Evolutionary conservation across 1,140 invertebrate species (phyloP).

Genomic region (Agrypnia vestita): DNA sequence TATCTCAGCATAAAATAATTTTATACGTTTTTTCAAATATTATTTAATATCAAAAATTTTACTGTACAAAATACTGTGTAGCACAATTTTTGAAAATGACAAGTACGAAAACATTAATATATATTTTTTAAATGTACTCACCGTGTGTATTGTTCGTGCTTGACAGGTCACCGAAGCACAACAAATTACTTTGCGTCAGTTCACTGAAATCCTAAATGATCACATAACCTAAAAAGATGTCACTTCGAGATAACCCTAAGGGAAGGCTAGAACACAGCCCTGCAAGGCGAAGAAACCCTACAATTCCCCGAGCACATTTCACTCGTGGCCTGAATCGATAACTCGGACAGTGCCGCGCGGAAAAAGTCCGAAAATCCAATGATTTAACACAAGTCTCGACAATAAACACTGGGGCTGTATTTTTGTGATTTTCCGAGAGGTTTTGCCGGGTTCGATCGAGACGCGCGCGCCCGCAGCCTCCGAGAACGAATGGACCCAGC

Average conservation of each 20-base stretch:
- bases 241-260: conserved; percentile 9
- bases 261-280: not conserved
- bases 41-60: no score
- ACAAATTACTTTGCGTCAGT: not conserved
- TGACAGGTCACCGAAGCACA: no score
- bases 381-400: not conserved
- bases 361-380: not conserved
- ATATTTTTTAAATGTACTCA: no score
- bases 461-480: conserved; percentile 22
- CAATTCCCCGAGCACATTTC: not conserved
- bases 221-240: conserved; percentile 32
- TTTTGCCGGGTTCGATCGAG: conserved; percentile 7
- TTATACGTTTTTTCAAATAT: no score
- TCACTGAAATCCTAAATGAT: conserved; percentile 29
- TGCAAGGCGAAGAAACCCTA: not conserved
- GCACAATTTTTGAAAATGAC: no score
- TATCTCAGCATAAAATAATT: no score
- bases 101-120: no score
- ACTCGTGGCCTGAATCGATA: not conserved
- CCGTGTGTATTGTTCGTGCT: no score
- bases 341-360: not conserved
- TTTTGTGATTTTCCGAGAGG: not conserved
- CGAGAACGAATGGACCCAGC: conserved; percentile 34
- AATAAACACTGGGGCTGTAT: conserved; percentile 11
- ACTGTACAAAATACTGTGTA: no score